phyloP scores from a whole-genome alignment of 2,888 invertebrate species.

The Melieria omissa region DNA sequence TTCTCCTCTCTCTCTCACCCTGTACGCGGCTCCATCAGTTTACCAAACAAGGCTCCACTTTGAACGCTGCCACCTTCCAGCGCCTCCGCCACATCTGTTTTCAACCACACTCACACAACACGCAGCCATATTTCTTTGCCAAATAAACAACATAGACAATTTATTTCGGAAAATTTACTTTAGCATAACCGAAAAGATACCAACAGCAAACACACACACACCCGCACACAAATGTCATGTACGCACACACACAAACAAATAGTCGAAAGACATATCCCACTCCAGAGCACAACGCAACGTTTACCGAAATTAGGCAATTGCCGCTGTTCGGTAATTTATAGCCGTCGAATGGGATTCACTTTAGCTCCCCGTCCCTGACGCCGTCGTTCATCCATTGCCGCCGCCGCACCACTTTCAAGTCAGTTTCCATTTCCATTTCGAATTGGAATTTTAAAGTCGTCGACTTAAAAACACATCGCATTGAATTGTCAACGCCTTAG shows the following conservation, averaged over 20 bases:
- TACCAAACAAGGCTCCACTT: background rate
- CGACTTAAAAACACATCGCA: slow-evolving; percentile 12
- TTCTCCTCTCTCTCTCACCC: background rate
- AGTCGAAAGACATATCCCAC: background rate
- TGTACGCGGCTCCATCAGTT: background rate
- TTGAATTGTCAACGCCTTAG: background rate
- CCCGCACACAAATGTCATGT: background rate
- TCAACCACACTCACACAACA: background rate
- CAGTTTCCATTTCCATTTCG: too few relatives aligned
- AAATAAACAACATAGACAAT: background rate
- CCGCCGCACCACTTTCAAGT: too few relatives aligned
- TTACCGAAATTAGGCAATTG: background rate
- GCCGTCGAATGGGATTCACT: slow-evolving; percentile 5
- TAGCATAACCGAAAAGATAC: background rate
- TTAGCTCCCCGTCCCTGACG: background rate
- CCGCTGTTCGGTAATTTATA: background rate
- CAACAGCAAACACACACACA: background rate
- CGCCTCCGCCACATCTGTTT: background rate
- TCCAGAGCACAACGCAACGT: background rate
- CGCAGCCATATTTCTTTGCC: background rate
- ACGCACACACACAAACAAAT: background rate
- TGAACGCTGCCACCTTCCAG: background rate
- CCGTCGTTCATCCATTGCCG: too few relatives aligned
- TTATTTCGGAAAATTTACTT: background rate
- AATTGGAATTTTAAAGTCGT: background rate